phyloP scores from a whole-genome alignment of 2,113 vertebrate species.

The Damaliscus lunatus region DNA sequence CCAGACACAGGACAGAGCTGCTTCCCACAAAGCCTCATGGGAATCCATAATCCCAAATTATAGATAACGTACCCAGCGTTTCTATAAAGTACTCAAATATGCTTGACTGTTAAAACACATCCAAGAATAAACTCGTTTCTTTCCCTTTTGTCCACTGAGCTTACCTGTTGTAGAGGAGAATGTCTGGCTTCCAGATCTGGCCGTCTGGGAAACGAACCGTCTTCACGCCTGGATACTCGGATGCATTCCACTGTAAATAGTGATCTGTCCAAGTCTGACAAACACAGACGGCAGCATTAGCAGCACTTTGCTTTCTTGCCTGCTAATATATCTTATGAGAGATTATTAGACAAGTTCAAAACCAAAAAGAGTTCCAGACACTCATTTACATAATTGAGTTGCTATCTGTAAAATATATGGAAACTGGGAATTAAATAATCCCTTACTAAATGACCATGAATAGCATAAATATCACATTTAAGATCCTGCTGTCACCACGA shows the following conservation, averaged over 20 bases:
- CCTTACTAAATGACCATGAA: neutral
- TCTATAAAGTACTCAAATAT: neutral
- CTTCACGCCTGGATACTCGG: constrained; percentile 90
- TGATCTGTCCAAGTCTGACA: constrained; percentile 91
- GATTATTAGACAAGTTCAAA: constrained; percentile 10
- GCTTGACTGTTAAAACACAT: neutral
- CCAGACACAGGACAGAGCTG: neutral
- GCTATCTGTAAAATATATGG: constrained; percentile 37
- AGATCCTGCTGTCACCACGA: neutral
- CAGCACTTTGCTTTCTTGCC: neutral
- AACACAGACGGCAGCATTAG: constrained; percentile 55
- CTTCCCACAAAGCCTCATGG: neutral
- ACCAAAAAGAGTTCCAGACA: neutral
- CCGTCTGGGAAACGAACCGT: constrained; percentile 91
- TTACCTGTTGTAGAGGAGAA: constrained; percentile 98
- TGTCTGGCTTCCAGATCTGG: constrained; percentile 96
- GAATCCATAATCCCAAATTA: neutral
- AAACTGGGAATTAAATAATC: constrained; percentile 31
- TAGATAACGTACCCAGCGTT: neutral
- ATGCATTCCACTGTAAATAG: constrained; percentile 91
- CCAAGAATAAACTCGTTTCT: neutral
- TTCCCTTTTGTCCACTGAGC: neutral
- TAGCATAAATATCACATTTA: constrained; percentile 5
- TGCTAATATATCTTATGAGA: neutral
- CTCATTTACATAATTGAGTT: constrained; percentile 49